Conservation (phyloP, 1,140 invertebrate genomes). For the Tenebrio molitor region DNA sequence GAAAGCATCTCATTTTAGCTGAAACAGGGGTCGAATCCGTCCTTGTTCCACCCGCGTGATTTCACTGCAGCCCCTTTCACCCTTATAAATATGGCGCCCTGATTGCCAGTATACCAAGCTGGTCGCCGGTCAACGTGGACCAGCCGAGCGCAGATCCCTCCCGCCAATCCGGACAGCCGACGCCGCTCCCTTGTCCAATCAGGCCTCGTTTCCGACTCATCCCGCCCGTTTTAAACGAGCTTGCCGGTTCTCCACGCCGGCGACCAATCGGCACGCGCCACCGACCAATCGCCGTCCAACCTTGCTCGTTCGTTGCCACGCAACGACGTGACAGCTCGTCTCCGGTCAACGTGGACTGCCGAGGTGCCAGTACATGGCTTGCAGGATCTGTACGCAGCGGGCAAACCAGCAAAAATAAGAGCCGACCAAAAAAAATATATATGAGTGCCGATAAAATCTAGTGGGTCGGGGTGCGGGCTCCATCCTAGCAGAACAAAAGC, state of each 20-base stretch:
- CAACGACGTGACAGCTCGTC: slow-evolving; percentile 55
- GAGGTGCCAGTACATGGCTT: slow-evolving; percentile 66
- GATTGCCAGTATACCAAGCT: slow-evolving; percentile 67
- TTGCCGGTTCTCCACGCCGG: slow-evolving; percentile 41
- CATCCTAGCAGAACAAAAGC: slow-evolving; percentile 65
- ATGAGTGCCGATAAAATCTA: slow-evolving; percentile 65
- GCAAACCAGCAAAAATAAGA: slow-evolving; percentile 67
- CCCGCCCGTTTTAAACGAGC: slow-evolving; percentile 62
- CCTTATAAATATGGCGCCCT: slow-evolving; percentile 68
- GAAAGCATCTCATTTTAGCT: slow-evolving; percentile 67
- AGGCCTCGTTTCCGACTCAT: background rate
- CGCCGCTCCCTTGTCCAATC: slow-evolving; percentile 47
- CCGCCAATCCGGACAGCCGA: slow-evolving; percentile 49
- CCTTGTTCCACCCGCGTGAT: slow-evolving; percentile 66
- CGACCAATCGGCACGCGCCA: slow-evolving; percentile 54
- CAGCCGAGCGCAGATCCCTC: slow-evolving; percentile 30
- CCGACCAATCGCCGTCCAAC: slow-evolving; percentile 50
- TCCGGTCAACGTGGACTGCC: slow-evolving; percentile 64
- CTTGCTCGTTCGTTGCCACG: slow-evolving; percentile 59
- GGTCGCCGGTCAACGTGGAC: slow-evolving; percentile 63
- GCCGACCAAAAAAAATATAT: slow-evolving; percentile 66
- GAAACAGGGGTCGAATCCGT: slow-evolving; percentile 65
- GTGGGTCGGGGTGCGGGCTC: slow-evolving; percentile 64
- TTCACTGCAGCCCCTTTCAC: slow-evolving; percentile 66
- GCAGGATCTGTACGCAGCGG: slow-evolving; percentile 65